phyloP scores from a whole-genome alignment of 2,113 vertebrate genomes.

The Centropristis striata region DNA sequence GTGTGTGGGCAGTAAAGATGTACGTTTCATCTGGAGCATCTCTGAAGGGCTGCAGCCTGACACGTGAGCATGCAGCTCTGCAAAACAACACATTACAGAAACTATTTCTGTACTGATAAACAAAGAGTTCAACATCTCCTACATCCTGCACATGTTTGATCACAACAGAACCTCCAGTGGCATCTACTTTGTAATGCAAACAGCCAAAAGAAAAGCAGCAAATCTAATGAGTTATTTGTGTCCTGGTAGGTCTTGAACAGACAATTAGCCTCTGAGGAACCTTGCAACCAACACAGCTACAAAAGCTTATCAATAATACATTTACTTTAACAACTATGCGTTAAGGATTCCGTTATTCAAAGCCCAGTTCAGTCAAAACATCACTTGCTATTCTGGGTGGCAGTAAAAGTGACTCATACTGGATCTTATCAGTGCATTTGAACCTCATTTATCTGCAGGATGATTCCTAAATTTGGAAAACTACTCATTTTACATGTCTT shows the following conservation, averaged over 20 bases:
- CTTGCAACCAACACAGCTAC: slow-evolving; percentile 9
- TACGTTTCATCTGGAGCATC: slow-evolving; percentile 41
- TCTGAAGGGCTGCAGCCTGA: slow-evolving; percentile 51
- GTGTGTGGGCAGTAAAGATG: slow-evolving; percentile 49
- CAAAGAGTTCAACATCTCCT: slow-evolving; percentile 1
- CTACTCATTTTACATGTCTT: too few relatives aligned
- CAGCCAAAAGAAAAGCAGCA: slow-evolving; percentile 15
- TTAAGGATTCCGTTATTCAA: neutral
- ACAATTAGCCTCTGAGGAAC: slow-evolving; percentile 31
- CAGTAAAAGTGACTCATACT: too few relatives aligned
- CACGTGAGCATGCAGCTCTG: slow-evolving; percentile 67
- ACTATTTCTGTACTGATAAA: slow-evolving; percentile 9
- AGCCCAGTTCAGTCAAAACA: too few relatives aligned
- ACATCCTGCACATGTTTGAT: slow-evolving; percentile 3
- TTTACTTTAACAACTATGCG: neutral
- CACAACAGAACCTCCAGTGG: neutral
- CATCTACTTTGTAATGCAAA: slow-evolving; percentile 38
- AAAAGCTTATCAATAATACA: neutral
- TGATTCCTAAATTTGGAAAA: too few relatives aligned
- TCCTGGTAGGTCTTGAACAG: slow-evolving; percentile 13
- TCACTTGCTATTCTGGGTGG: too few relatives aligned
- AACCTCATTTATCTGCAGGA: too few relatives aligned
- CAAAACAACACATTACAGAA: slow-evolving; percentile 49
- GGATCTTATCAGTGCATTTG: too few relatives aligned
- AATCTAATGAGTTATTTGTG: slow-evolving; percentile 32